A percentile compares a stretch with the other conserved stretches of the same genome.
Conservation (phyloP, 2,888 invertebrate genomes). For the Labia minor region DNA sequence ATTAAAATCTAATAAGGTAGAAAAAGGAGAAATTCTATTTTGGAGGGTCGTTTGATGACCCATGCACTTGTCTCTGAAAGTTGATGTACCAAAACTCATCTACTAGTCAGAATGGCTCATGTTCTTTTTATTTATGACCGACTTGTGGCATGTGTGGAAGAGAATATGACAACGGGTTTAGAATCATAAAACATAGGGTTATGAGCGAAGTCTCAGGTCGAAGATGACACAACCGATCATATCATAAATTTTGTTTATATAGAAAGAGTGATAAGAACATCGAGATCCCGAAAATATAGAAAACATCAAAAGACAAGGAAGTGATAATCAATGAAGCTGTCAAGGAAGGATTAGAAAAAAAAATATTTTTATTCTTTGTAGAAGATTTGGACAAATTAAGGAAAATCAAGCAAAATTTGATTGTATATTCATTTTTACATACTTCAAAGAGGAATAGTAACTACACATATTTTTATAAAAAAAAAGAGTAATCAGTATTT, state of each 20-base stretch:
- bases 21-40: not conserved
- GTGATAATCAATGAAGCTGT: too few species aligned
- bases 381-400: too few species aligned
- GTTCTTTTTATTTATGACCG: not conserved
- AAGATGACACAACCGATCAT: not conserved
- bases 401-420: too few species aligned
- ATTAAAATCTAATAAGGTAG: not conserved
- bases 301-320: too few species aligned
- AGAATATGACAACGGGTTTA: not conserved
- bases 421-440: too few species aligned
- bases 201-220: not conserved
- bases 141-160: not conserved
- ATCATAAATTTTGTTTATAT: not conserved
- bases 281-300: too few species aligned
- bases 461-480: too few species aligned
- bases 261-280: not conserved
- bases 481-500: too few species aligned
- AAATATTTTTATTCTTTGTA: too few species aligned
- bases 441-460: too few species aligned
- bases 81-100: not conserved
- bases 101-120: not conserved
- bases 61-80: not conserved
- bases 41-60: not conserved
- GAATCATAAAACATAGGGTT: not conserved
- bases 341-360: too few species aligned